A percentile compares a stretch with the other conserved stretches of the same genome.
Evolutionary conservation across 2,888 invertebrate genomes (phyloP).

Genomic region (Thyatira batis): DNA sequence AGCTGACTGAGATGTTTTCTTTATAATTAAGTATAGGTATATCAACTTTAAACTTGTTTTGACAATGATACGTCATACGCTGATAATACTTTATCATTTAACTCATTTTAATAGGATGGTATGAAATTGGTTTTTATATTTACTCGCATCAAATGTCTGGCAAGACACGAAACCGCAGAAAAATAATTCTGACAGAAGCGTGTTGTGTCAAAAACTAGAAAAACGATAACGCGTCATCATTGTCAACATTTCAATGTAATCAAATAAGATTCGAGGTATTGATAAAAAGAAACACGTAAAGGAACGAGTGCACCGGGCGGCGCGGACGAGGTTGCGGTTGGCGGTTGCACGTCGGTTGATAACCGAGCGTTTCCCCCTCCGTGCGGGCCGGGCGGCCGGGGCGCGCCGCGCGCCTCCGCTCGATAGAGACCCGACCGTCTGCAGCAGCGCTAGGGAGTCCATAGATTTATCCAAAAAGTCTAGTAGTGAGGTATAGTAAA

Average conservation of each 20-base stretch:
- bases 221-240: not conserved
- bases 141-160: not conserved
- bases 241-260: too few relatives aligned
- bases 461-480: too few relatives aligned
- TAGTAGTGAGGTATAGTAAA: too few relatives aligned
- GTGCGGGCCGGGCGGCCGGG: slow-evolving; percentile 22
- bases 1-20: too few relatives aligned
- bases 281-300: not conserved
- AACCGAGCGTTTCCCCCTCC: slow-evolving; percentile 28
- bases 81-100: not conserved
- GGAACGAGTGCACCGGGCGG: not conserved
- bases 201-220: too few relatives aligned
- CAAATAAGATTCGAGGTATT: too few relatives aligned
- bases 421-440: slow-evolving; percentile 24
- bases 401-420: slow-evolving; percentile 27
- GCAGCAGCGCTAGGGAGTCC: slow-evolving; percentile 31
- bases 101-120: too few relatives aligned
- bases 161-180: not conserved
- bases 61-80: not conserved
- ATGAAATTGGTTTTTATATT: not conserved
- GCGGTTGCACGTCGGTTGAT: slow-evolving; percentile 4
- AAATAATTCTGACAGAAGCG: not conserved
- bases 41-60: not conserved
- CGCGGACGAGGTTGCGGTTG: slow-evolving; percentile 1
- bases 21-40: not conserved